A percentile compares a stretch with the other conserved stretches of the same genome.
Conservation (phyloP, 2,113 vertebrate species). For the Nematolebias whitei region DNA sequence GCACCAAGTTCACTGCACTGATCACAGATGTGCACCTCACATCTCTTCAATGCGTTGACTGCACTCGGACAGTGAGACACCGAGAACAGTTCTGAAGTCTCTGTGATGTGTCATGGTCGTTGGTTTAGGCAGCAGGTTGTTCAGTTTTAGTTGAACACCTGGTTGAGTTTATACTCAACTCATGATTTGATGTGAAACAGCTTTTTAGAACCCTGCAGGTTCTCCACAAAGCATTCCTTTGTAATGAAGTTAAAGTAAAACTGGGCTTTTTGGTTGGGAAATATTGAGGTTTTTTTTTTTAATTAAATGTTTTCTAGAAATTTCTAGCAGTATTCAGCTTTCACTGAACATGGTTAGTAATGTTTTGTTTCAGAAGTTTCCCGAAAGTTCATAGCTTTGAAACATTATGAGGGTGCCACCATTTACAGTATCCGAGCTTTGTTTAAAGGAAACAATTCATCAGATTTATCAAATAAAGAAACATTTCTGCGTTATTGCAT, state of each 20-base stretch:
- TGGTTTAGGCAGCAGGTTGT: not conserved
- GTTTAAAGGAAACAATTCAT: conserved; percentile 17
- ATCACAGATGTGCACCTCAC: not conserved
- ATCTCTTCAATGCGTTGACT: not conserved
- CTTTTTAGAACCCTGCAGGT: not conserved
- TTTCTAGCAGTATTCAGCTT: not conserved
- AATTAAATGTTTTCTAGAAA: not conserved
- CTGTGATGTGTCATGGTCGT: not conserved
- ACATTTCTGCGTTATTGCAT: conserved; percentile 39
- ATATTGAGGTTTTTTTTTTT: not conserved
- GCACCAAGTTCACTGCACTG: not conserved
- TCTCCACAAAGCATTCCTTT: not conserved
- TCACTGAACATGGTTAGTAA: not conserved
- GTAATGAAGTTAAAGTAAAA: not conserved
- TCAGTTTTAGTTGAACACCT: not conserved
- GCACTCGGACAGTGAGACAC: not conserved
- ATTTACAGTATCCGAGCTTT: conserved; percentile 31
- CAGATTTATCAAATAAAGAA: conserved; percentile 31
- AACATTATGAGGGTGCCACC: conserved; percentile 6
- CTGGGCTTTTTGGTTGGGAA: not conserved
- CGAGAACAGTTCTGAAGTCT: not conserved
- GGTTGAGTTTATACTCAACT: not conserved
- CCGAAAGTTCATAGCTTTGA: conserved; percentile 9
- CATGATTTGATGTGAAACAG: not conserved
- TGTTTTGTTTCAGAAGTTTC: not conserved